Base-by-base conservation (phyloP, 2,888 invertebrate genomes). In the Didymodactylos carnosus region DNA sequence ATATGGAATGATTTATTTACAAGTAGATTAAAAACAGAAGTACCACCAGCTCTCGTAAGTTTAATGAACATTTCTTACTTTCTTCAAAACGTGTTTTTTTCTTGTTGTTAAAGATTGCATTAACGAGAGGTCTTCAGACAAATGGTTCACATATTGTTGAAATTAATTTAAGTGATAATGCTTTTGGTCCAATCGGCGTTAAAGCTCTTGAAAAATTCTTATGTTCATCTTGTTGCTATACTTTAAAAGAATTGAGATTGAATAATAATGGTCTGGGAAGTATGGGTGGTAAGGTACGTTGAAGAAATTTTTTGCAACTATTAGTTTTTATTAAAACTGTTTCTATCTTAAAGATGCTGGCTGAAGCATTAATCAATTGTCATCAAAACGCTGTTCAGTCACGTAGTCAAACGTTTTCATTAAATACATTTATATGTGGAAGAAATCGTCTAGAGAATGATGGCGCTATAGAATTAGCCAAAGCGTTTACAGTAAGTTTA, bases 1-100 rank as follows among this genome's bases (percentile, higher is more conserved):
- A 83, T 91, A 73, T 95, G 94, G 91, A 93, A 92, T 76, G 95
- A 98, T 80, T 89, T 98, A 87, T 98, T 98, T 82, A 97, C 97
- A 0, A 91, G 95, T 0, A 86, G 98, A 71, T 87, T 92, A 85
- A 97, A 94, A 83, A 87, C 90, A 0, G 97, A 98, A 85, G 97
- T 98, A 80, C 97, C 97, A 0, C 87, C 88, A 51, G 93, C 95
- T 13, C 82, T 98, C 82, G 90, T 90, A 82, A 84, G 85, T 79
- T 69, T 76, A 53, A 91, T 93, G 0, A 87, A 86, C 70, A 16
- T 6, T 10, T 11, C 16, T 51, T n/a, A 7, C 6, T 5, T 51
- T 13, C 16, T 35, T n/a, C 2, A 29, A 19, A 0, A 3, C 16
- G 11, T 1, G 35, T n/a, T 3, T 35, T 7, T 23, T 49, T 25